These are phyloP conservation scores for Chouioia cunea DNA, from an alignment of 2,888 invertebrate species.

Conservation along the genomic window DNA sequence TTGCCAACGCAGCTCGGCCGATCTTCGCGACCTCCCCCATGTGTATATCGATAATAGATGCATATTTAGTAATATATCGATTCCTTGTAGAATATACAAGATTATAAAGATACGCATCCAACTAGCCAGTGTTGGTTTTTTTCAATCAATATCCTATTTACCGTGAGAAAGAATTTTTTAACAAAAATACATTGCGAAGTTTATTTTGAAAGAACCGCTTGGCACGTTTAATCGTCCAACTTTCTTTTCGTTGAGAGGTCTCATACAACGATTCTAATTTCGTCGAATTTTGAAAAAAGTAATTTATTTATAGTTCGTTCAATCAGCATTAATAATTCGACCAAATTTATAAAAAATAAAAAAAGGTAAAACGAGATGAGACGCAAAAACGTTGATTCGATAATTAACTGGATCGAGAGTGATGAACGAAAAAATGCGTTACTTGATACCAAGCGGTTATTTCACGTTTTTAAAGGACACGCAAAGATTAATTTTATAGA, in stretches of 20 bases:
- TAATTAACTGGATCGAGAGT: conserved; percentile 32
- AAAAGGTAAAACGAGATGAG: conserved; percentile 14
- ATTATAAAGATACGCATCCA: conserved; percentile 20
- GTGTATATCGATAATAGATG: conserved; percentile 61
- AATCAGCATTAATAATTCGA: background rate
- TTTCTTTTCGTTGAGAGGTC: conserved; percentile 4
- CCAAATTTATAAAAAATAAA: conserved; percentile 3
- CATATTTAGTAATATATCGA: conserved; percentile 64
- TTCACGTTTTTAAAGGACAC: conserved; percentile 27
- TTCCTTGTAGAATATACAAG: conserved; percentile 52
- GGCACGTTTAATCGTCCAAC: background rate
- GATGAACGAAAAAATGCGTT: conserved; percentile 2
- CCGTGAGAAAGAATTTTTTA: conserved; percentile 17
- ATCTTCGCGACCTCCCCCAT: conserved; percentile 51
- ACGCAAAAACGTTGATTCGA: conserved; percentile 35
- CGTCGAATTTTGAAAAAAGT: conserved; percentile 20
- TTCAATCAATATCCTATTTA: conserved; percentile 18
- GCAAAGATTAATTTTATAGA: background rate
- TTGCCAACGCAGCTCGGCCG: conserved; percentile 59
- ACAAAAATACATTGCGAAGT: conserved; percentile 17
- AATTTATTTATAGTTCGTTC: conserved; percentile 36
- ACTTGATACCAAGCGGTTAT: conserved; percentile 16
- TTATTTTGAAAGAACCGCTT: conserved; percentile 30
- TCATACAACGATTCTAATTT: conserved; percentile 29
- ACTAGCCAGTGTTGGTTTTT: conserved; percentile 4